Percentiles rank a stretch among this genome's conserved stretches.
These are phyloP conservation scores for Mycteria americana DNA, from an alignment of 2,797 vertebrate genomes.

Conservation along the genomic window DNA sequence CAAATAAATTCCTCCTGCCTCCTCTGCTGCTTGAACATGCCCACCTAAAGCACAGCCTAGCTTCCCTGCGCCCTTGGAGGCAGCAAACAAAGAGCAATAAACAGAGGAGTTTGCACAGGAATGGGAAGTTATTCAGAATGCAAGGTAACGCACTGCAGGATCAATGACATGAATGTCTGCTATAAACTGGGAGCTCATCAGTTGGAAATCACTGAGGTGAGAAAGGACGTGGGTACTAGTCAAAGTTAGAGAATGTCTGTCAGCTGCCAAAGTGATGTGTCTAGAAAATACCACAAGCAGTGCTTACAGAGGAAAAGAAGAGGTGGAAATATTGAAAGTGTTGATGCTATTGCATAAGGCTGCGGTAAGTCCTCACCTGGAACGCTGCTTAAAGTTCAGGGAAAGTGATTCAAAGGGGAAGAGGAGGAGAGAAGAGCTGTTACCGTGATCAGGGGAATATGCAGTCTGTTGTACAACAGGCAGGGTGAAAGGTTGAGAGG, in stretches of 20 bases:
- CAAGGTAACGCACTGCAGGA: not conserved
- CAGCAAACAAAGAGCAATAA: not conserved
- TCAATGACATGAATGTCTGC: constrained; percentile 15
- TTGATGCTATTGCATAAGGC: not conserved
- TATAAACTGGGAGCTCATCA: constrained; percentile 36
- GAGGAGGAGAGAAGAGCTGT: not conserved
- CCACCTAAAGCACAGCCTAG: not conserved
- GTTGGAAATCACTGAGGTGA: constrained; percentile 27
- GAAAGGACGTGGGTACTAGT: constrained; percentile 26
- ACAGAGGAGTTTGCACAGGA: not conserved
- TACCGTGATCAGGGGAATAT: not conserved
- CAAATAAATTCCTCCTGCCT: not conserved
- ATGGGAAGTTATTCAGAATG: not conserved
- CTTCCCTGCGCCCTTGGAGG: not conserved
- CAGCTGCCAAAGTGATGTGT: constrained; percentile 12
- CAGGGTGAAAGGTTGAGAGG: not conserved
- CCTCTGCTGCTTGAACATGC: not conserved
- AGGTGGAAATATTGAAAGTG: not conserved
- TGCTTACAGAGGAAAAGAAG: not conserved
- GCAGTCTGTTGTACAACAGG: accelerated
- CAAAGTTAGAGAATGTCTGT: not conserved
- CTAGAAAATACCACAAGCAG: not conserved
- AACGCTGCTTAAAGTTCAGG: not conserved
- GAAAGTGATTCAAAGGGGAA: not conserved
- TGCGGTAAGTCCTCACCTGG: not conserved